Evolutionary conservation across 1,140 invertebrate species (phyloP), one percentile per base, ranked within the genome.

Genomic region (Drosophila trapezifrons): DNA sequence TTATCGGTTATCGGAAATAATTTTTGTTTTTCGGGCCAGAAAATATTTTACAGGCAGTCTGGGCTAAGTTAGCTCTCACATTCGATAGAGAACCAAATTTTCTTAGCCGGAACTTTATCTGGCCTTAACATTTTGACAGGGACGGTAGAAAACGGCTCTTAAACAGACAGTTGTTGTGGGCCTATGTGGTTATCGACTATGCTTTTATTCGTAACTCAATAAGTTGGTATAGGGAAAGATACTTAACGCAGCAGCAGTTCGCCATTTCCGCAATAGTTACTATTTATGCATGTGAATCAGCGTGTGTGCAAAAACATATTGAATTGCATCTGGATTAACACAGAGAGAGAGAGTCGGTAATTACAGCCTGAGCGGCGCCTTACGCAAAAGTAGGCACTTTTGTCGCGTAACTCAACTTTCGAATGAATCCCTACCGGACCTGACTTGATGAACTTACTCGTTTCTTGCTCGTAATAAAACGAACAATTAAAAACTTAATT

Each of bases 401-500:
- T 63, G 49, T 63, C 35, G 59, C 35, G 13, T 8, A 42, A 37
- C 20, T n/a, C 58, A 37, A 42, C 60, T 55, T 63, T 63, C 32
- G 47, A 51, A 62, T 20, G 46, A 37, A 15, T 37, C 45, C 54
- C 32, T 56, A 56, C 35, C 54, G 35, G 52, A 55, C 52, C 20
- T 55, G 35, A 17, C 46, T 52, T 9, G 29, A 51, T 52, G 46
- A 62, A 52, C 59, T 54, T 45, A 17, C 9, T 25, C 2, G 18
- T n/a, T 40, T 40, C n/a, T 12, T 18, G 20, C 13, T 27, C 18
- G 18, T 18, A 52, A 38, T 52, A 18, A 51, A 60, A 49, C 29
- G 57, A 15, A 60, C 29, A 25, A 60, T 60, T 60, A 60, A 60
- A 60, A 60, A 51, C 47, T 15, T 52, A 38, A 37, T 52, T 51